Conservation (phyloP, 2,888 invertebrate species). For the Scrobipalpa atriplicella region DNA sequence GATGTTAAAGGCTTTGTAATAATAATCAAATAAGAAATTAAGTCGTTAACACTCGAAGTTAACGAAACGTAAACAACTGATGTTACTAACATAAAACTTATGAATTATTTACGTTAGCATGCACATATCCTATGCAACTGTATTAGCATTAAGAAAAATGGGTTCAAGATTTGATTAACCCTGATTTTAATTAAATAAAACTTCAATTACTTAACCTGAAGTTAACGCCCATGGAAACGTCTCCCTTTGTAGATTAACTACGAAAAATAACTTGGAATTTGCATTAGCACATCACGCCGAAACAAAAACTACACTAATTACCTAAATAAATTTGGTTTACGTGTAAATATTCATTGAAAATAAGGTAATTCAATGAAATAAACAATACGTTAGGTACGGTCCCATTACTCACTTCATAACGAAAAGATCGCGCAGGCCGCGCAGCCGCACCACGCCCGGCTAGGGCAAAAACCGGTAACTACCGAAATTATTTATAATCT, state of each 20-base stretch:
- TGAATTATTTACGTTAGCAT: slow-evolving; percentile 4
- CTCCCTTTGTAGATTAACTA: slow-evolving; percentile 49
- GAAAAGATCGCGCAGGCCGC: slow-evolving; percentile 74
- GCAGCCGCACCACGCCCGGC: slow-evolving; percentile 80
- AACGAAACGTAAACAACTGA: slow-evolving; percentile 27
- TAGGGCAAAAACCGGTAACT: slow-evolving; percentile 49
- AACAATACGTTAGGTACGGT: slow-evolving; percentile 64
- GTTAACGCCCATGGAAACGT: slow-evolving; percentile 78
- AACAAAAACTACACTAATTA: slow-evolving; percentile 31
- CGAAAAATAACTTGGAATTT: slow-evolving; percentile 46
- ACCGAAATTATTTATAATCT: slow-evolving; percentile 34
- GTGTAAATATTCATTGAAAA: slow-evolving; percentile 49
- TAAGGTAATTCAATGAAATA: slow-evolving; percentile 55
- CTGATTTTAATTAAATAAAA: slow-evolving; percentile 74
- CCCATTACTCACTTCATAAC: slow-evolving; percentile 68
- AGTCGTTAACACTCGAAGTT: slow-evolving; percentile 17
- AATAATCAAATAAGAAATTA: slow-evolving; percentile 3
- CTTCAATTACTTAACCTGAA: slow-evolving; percentile 69
- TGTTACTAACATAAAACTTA: background rate
- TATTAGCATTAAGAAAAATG: slow-evolving; percentile 10
- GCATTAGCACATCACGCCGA: slow-evolving; percentile 44
- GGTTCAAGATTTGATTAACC: slow-evolving; percentile 49
- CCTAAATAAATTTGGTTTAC: slow-evolving; percentile 34
- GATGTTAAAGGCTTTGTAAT: slow-evolving; percentile 8
- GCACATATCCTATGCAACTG: background rate